Evolutionary conservation across 2,888 invertebrate genomes (phyloP).

Genomic region (Bibio marci): DNA sequence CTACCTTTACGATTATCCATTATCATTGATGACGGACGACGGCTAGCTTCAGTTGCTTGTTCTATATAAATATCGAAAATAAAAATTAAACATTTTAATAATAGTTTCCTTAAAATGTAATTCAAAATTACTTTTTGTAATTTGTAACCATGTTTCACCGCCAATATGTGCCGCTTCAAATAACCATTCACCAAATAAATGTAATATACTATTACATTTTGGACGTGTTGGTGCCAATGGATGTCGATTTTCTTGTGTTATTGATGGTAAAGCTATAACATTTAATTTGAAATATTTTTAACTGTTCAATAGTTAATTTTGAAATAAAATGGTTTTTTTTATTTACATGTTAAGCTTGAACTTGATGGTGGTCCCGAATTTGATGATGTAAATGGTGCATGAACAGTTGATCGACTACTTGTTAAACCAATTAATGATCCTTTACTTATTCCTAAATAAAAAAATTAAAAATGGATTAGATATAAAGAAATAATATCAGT

Average conservation of each 20-base stretch:
- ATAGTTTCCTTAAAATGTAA: neutral
- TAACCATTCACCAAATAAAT: slow-evolving; percentile 91
- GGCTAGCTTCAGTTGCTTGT: slow-evolving; percentile 32
- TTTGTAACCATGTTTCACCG: slow-evolving; percentile 42
- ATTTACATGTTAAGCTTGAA: slow-evolving; percentile 46
- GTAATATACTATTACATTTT: slow-evolving; percentile 87
- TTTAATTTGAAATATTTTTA: neutral
- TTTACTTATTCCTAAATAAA: slow-evolving; percentile 46
- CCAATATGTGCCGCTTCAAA: slow-evolving; percentile 91
- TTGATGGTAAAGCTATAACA: slow-evolving; percentile 43
- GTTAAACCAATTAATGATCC: slow-evolving; percentile 64
- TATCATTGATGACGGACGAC: slow-evolving; percentile 47
- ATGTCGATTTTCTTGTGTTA: slow-evolving; percentile 41
- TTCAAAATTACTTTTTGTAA: slow-evolving; percentile 32
- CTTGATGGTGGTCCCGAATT: slow-evolving; percentile 54
- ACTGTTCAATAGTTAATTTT: slow-evolving; percentile 4
- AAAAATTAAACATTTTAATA: neutral
- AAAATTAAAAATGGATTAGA: no score
- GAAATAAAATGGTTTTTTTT: neutral
- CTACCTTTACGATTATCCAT: slow-evolving; percentile 39
- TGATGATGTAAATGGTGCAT: slow-evolving; percentile 46
- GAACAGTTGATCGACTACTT: slow-evolving; percentile 50
- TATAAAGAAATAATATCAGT: no score
- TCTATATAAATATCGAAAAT: slow-evolving; percentile 18
- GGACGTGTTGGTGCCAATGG: slow-evolving; percentile 63